These are phyloP conservation scores for Procambarus virginalis DNA, from an alignment of 1,140 invertebrate species.

Conservation along the genomic window DNA sequence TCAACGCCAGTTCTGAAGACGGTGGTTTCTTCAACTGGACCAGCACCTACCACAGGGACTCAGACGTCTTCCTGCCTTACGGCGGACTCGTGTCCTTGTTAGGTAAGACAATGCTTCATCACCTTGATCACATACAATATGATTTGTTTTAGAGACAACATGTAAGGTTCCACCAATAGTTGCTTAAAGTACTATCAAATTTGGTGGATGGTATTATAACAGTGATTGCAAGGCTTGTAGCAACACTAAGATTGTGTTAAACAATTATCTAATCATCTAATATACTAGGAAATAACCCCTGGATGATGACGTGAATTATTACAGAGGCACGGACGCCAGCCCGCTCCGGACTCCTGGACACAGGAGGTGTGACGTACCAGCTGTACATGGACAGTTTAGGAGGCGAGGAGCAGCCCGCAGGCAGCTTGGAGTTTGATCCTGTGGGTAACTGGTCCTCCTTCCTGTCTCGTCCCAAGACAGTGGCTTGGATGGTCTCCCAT, in stretches of 20 bases:
- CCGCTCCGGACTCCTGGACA: slow-evolving; percentile 10
- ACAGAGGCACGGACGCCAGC: not conserved
- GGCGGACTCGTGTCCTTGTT: slow-evolving; percentile 12
- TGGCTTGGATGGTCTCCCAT: slow-evolving; percentile 77
- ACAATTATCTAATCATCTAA: too few relatives aligned
- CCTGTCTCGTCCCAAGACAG: slow-evolving; percentile 71
- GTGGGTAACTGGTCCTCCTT: slow-evolving; percentile 25
- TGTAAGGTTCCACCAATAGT: too few relatives aligned
- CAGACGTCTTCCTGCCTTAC: slow-evolving; percentile 70
- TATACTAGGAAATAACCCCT: too few relatives aligned
- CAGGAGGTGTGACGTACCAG: not conserved
- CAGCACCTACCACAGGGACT: slow-evolving; percentile 73
- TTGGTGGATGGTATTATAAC: too few relatives aligned
- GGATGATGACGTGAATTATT: not conserved
- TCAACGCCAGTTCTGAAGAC: not conserved
- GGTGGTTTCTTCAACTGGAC: slow-evolving; percentile 74
- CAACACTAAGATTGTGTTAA: too few relatives aligned
- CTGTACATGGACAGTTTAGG: slow-evolving; percentile 20
- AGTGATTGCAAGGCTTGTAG: too few relatives aligned
- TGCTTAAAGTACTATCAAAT: too few relatives aligned
- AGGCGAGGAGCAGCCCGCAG: not conserved
- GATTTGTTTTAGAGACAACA: too few relatives aligned
- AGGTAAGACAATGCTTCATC: not conserved
- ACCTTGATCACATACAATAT: not conserved
- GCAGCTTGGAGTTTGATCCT: not conserved